Evolutionary conservation across 2,888 invertebrate genomes (phyloP), one percentile per base, ranked within the genome.

Genomic region (Schizotus pectinicornis): DNA sequence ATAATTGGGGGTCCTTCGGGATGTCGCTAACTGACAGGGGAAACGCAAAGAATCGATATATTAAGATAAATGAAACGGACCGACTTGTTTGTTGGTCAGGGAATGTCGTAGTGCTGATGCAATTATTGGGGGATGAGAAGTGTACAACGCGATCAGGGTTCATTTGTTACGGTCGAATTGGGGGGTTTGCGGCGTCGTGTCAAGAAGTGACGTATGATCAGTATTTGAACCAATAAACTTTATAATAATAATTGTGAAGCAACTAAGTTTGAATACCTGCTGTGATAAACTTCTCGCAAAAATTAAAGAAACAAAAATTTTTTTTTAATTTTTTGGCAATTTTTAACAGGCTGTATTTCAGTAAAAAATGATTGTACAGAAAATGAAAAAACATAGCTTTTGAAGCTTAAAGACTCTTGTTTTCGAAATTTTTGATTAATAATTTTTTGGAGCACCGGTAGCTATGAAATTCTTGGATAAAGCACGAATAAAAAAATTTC

Each of bases 11-110:
- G 31, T 35, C 31, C 22, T 51, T 12, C 9, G 37, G 34, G 39
- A 55, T 36, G 33, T 9, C 41, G 42, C 39, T 32, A 13, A 31
- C 11, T 6, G 11, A 36, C n/a, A 13, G 30, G 37, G 22, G 11
- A 37, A 38, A 38, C n/a, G 31, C 42, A 33, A 30, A 12, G 43
- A 50, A 41, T 9, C 50, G 50, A 50, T 50, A 41, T 56, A 49
- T 56, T 42, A 56, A 56, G 55, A 56, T 56, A 56, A 56, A 56
- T 56, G 48, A 33, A 14, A 13, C 41, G 8, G 22, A 6, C 35
- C 37, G 53, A 38, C 31, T 34, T 46, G 46, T 37, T 46, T 35
- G 22, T 33, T 34, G 51, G 42, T 43, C 51, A 52, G 51, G 47
- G 35, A 54, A 43, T 43, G 35, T 41, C 47, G 35, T 11, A 30